Base-by-base conservation (phyloP, 2,797 vertebrate species). In the Mormyrops attenuatus region DNA sequence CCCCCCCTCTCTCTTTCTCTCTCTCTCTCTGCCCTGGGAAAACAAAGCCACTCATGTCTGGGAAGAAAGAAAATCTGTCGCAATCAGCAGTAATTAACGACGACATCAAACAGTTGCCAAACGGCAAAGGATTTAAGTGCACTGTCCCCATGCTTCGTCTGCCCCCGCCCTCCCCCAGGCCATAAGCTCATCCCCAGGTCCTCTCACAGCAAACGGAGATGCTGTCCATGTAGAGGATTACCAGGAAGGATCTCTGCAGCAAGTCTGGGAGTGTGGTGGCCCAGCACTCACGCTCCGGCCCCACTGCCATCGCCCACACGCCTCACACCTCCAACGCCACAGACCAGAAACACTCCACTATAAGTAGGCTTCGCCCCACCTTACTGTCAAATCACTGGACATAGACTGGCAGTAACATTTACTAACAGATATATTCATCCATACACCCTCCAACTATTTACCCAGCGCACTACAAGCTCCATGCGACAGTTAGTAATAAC, bases 51-150 rank as follows among this genome's bases (percentile, higher is more conserved):
- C 93, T 94, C 93, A 93, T 94, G 93, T 95, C 95, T 86, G 91
- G 93, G 94, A 92, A 92, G 91, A 95, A 55, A 87, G 57, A n/a
- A 57, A 94, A 94, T 95, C 96, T 95, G 95, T 96, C 94, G 95
- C 95, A 96, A 96, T 96, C 95, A 96, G 92, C 92, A 57, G 91
- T 97, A 97, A 96, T 94, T 94, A 92, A 92, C 93, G 93, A 94
- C 95, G 96, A 96, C 95, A 95, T 93, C 89, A 50, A 92, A 92
- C 93, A 89, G 93, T 89, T 95, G 95, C 94, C 94, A 95, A 96
- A 93, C 88, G 91, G 93, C 91, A 92, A 88, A 91, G 95, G 94
- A 95, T 94, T 96, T 95, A 95, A 93, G 90, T 90, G 91, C 91
- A 90, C 93, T 90, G 87, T 89, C 92, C 90, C 17, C 88, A 88